Evolutionary conservation across 2,888 invertebrate genomes (phyloP).

Genomic region (Anoncus sp.): DNA sequence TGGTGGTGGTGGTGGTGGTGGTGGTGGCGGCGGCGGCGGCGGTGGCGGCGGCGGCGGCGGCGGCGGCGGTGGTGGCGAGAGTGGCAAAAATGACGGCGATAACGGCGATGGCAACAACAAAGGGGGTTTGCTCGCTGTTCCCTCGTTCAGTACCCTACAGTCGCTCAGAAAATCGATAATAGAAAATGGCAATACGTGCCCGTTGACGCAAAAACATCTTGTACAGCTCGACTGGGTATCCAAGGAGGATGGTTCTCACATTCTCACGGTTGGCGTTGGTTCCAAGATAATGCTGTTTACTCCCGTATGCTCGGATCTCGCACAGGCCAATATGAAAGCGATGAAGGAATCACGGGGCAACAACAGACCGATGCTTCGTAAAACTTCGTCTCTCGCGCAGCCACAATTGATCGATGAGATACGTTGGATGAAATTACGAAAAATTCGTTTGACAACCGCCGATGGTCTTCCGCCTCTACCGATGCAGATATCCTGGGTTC

Average conservation of each 20-base stretch:
- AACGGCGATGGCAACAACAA: constrained; percentile 23
- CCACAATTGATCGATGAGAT: constrained; percentile 96
- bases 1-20: too few species aligned
- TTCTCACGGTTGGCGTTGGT: constrained; percentile 97
- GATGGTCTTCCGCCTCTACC: constrained; percentile 98
- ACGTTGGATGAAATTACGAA: constrained; percentile 97
- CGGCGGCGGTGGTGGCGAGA: constrained; percentile 3
- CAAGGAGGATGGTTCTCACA: constrained; percentile 99
- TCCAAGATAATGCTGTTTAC: constrained; percentile 97
- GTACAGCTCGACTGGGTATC: constrained; percentile 99
- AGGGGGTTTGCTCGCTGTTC: constrained; percentile 90
- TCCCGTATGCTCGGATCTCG: constrained; percentile 96
- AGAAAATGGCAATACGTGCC: constrained; percentile 96
- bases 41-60: constrained; percentile 54
- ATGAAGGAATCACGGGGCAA: constrained; percentile 94
- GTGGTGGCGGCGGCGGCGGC: too few species aligned
- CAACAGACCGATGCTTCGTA: constrained; percentile 93
- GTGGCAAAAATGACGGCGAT: not conserved
- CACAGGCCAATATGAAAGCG: constrained; percentile 96
- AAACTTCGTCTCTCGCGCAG: constrained; percentile 95
- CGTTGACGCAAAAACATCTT: constrained; percentile 95
- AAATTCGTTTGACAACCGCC: constrained; percentile 95
- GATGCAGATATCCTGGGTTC: constrained; percentile 99
- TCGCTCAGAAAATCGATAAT: constrained; percentile 94
- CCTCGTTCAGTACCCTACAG: constrained; percentile 95